A percentile compares a stretch with the other conserved stretches of the same genome.
Conservation (phyloP, 2,888 invertebrate species). For the Trimorus sp. region DNA sequence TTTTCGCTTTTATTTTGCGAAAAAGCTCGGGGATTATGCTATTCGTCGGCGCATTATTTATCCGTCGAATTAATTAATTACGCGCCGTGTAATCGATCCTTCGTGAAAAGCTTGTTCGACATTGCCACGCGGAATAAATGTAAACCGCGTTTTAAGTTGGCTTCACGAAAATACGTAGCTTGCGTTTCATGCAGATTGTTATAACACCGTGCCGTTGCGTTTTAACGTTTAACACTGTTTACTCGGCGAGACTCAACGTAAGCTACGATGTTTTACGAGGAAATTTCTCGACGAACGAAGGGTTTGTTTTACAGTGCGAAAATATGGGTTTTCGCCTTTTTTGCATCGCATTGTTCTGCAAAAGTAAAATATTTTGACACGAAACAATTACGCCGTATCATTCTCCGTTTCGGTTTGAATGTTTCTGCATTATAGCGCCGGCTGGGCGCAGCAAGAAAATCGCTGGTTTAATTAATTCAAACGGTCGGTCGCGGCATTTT, state of each 20-base stretch:
- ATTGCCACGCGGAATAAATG: slow-evolving; percentile 15
- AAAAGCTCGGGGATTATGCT: too few relatives aligned
- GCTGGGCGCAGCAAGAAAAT: too few relatives aligned
- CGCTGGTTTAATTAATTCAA: too few relatives aligned
- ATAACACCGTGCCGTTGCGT: slow-evolving; percentile 13
- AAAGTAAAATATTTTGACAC: slow-evolving; percentile 4
- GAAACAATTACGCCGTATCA: background rate
- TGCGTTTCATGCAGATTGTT: slow-evolving; percentile 14
- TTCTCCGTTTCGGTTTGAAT: too few relatives aligned
- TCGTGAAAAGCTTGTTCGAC: slow-evolving; percentile 3
- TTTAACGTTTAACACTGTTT: slow-evolving; percentile 29
- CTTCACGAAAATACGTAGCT: slow-evolving; percentile 4
- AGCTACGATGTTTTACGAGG: slow-evolving; percentile 21
- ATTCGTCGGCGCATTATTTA: too few relatives aligned
- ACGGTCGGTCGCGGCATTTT: too few relatives aligned
- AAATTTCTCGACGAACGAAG: slow-evolving; percentile 11
- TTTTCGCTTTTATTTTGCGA: too few relatives aligned
- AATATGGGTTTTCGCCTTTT: slow-evolving; percentile 9
- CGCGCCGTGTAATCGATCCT: background rate
- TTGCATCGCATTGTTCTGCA: background rate
- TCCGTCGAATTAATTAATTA: too few relatives aligned
- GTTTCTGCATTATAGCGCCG: too few relatives aligned
- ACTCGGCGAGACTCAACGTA: slow-evolving; percentile 23
- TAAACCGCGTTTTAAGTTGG: slow-evolving; percentile 9
- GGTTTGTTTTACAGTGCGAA: slow-evolving; percentile 14